Conservation (phyloP, 2,888 invertebrate genomes). For the Galerucella nymphaeae region DNA sequence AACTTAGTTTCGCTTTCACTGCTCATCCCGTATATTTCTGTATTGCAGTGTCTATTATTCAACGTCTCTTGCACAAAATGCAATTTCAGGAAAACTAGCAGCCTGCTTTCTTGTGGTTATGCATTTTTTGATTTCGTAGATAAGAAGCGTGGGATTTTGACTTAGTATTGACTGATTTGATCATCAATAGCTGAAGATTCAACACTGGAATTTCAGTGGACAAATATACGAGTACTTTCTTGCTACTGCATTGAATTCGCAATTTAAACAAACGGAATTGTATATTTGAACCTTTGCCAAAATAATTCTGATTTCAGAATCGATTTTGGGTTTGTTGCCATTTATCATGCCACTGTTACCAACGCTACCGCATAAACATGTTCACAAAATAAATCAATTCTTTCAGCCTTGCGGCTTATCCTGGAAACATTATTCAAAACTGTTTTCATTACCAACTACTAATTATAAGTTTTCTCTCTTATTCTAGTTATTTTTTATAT, state of each 20-base stretch:
- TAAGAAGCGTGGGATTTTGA: background rate
- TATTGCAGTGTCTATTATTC: too few species aligned
- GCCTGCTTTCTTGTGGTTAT: background rate
- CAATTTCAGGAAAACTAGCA: background rate
- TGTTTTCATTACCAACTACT: too few species aligned
- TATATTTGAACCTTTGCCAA: background rate
- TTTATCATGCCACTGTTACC: constrained; percentile 1
- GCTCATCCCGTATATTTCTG: too few species aligned
- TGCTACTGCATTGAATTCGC: background rate
- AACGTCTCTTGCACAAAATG: background rate
- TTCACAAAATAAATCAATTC: background rate
- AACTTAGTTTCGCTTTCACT: too few species aligned
- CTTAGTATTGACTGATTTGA: background rate
- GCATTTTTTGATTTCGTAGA: background rate
- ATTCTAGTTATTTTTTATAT: too few species aligned
- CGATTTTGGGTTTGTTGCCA: constrained; percentile 1
- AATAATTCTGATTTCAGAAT: background rate
- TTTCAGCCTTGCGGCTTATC: background rate
- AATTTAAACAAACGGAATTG: background rate
- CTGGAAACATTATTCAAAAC: background rate
- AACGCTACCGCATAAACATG: background rate
- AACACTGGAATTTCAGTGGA: background rate
- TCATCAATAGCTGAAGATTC: background rate
- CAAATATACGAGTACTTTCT: background rate
- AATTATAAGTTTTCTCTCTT: too few species aligned